Evolutionary conservation across 2,888 invertebrate genomes (phyloP), one percentile per base, ranked within the genome.

Genomic region (Isoperla grammatica): DNA sequence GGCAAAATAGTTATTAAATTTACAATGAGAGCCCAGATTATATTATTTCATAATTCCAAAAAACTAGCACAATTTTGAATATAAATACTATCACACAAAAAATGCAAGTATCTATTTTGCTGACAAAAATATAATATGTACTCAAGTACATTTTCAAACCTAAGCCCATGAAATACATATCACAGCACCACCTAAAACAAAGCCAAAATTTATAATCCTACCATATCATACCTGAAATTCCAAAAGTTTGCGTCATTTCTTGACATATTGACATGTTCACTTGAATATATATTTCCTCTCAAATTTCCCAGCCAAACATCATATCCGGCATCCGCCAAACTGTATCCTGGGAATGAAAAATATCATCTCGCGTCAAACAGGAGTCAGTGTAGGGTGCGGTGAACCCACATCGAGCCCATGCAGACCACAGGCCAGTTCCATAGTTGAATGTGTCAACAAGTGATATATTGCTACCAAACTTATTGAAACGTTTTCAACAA

Each of bases 281-380:
- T 67, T n/a, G 73, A 71, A 66, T 78, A 80, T 2, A 72, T 73
- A 68, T 78, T 79, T 15, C 79, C 79, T 29, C 79, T 68, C 43
- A 73, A 70, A 66, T 79, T 80, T 1, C 78, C 79, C 61, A 80
- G 62, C 79, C 79, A 79, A 2, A 64, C 64, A 29, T 65, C 67
- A 46, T 63, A 67, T 8, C 65, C 67, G n/a, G 60, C 59, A 12
- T 66, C 64, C 1, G 65, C 49, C 50, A 67, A 78, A 77, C 67
- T 78, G 78, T 63, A 73, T 74, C 1, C 79, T 79, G 39, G 71
- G 42, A 43, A 57, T 49, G 35, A 49, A 37, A 53, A 40, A 46
- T 56, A 56, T 43, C 39, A 39, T 55, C 39, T 40, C 40, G 13
- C 20, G 13, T 54, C 17, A 17, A 22, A 19, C 37, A 19, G 13